Conservation (phyloP, 2,797 vertebrate genomes). For the Malurus leucopterus region DNA sequence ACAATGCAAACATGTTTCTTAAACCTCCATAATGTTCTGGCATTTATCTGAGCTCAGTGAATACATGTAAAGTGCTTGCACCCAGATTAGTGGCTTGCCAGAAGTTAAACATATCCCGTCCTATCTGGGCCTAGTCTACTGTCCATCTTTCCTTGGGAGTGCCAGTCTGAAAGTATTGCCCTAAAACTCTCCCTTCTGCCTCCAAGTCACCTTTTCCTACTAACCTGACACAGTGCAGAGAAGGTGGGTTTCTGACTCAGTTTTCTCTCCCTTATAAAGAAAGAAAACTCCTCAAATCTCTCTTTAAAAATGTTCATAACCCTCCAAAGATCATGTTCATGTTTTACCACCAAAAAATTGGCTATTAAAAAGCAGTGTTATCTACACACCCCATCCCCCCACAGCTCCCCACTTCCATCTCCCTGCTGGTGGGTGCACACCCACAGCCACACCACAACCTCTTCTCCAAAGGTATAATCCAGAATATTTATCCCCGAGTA, state of each 20-base stretch:
- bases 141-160: neutral
- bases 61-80: neutral
- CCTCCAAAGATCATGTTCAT: neutral
- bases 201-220: neutral
- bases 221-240: neutral
- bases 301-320: neutral
- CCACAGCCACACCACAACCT: neutral
- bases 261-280: neutral
- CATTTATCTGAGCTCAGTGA: neutral
- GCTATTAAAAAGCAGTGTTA: neutral
- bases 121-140: neutral
- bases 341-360: neutral
- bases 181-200: neutral
- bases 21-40: neutral
- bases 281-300: neutral
- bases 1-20: neutral
- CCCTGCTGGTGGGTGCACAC: too few species aligned
- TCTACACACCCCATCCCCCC: fast-evolving
- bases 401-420: neutral
- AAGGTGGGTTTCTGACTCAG: neutral
- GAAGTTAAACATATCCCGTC: neutral
- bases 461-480: neutral
- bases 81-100: neutral
- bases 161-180: neutral
- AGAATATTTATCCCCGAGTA: neutral